phyloP scores from a whole-genome alignment of 2,113 vertebrate genomes.

The Zosterops hypoxanthus region DNA sequence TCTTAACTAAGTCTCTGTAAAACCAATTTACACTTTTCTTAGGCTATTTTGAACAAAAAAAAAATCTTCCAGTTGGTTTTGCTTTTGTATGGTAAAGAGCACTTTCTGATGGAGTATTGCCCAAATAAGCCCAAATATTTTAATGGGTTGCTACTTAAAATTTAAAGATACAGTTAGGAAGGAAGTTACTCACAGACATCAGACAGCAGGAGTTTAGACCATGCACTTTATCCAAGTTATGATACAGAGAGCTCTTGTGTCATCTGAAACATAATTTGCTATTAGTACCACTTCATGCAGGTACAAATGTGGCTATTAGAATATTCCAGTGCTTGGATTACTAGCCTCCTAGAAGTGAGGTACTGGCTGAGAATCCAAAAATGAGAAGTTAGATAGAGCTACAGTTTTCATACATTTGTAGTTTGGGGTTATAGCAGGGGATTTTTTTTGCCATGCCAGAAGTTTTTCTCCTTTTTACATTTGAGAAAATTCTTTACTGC shows the following conservation, averaged over 20 bases:
- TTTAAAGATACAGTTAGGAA: background rate
- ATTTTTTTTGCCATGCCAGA: background rate
- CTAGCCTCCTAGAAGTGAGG: background rate
- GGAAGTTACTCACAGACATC: background rate
- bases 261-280: background rate
- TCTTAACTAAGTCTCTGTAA: background rate
- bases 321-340: background rate
- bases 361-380: background rate
- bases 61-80: background rate
- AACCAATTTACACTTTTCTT: background rate
- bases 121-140: background rate
- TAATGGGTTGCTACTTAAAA: background rate
- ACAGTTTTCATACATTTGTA: background rate
- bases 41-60: background rate
- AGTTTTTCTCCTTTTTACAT: background rate
- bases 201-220: background rate
- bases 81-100: background rate
- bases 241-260: background rate
- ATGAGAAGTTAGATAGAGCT: background rate
- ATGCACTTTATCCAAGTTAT: background rate
- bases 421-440: background rate
- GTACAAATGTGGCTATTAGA: fast-evolving
- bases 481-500: background rate
- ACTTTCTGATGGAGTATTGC: background rate
- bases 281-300: background rate